A percentile compares a stretch with the other conserved stretches of the same genome.
Evolutionary conservation across 2,888 invertebrate species (phyloP).

Genomic region (Leptogaster cylindrica): DNA sequence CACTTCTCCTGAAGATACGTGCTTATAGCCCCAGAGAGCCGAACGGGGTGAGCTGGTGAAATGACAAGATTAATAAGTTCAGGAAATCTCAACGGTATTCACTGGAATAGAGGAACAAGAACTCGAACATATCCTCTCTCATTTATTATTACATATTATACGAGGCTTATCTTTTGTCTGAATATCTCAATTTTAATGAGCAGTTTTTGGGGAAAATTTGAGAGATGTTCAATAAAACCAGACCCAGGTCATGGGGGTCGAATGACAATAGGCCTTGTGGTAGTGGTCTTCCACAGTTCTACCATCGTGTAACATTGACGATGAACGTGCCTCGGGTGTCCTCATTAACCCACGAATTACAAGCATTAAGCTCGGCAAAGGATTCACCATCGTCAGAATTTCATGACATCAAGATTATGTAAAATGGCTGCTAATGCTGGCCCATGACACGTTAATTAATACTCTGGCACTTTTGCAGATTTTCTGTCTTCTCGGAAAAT

Average conservation of each 20-base stretch:
- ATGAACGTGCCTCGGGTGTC: slow-evolving; percentile 2
- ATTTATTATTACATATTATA: neutral
- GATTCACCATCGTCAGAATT: neutral
- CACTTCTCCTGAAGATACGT: slow-evolving; percentile 14
- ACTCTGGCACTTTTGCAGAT: neutral
- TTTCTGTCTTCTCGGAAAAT: neutral
- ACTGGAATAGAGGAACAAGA: neutral
- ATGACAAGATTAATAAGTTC: slow-evolving; percentile 1
- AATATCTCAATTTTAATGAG: slow-evolving; percentile 10
- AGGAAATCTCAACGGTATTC: neutral
- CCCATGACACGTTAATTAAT: slow-evolving; percentile 26
- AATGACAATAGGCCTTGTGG: slow-evolving; percentile 18
- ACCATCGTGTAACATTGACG: slow-evolving; percentile 10
- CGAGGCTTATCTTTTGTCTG: neutral
- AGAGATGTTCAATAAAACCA: neutral
- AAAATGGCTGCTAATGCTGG: neutral
- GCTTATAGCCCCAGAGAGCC: slow-evolving; percentile 6
- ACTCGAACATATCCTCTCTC: too few species aligned
- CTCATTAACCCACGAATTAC: slow-evolving; percentile 9
- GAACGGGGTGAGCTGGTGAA: slow-evolving; percentile 7
- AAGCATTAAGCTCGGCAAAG: neutral
- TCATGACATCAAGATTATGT: slow-evolving; percentile 17
- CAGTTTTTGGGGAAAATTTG: neutral
- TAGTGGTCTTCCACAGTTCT: too few species aligned
- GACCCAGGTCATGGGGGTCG: neutral